Conservation (phyloP, 2,888 invertebrate species). For the Synergus umbraculus region DNA sequence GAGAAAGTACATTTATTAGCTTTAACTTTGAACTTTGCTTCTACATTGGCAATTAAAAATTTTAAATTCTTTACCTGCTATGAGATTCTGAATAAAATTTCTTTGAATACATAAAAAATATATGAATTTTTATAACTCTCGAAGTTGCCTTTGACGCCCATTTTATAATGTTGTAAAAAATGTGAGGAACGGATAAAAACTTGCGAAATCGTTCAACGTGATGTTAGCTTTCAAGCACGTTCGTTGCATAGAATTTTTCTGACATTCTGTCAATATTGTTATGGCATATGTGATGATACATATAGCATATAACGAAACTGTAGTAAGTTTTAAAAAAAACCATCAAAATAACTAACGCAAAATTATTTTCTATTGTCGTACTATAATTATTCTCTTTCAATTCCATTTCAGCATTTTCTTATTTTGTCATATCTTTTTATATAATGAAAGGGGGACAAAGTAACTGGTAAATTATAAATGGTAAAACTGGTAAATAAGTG, state of each 20-base stretch:
- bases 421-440: too few relatives aligned
- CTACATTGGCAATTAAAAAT: neutral
- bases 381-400: too few relatives aligned
- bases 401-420: too few relatives aligned
- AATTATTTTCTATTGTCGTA: too few relatives aligned
- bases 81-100: too few relatives aligned
- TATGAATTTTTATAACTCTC: slow-evolving; percentile 7
- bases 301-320: neutral
- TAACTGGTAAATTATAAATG: too few relatives aligned
- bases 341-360: neutral
- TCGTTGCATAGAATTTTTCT: neutral
- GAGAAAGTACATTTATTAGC: neutral
- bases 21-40: neutral
- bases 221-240: neutral
- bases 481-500: too few relatives aligned
- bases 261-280: neutral
- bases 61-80: neutral
- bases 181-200: neutral
- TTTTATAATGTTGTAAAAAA: slow-evolving; percentile 21
- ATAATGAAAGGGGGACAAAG: too few relatives aligned
- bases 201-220: neutral
- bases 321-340: neutral
- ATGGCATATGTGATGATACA: neutral
- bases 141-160: neutral
- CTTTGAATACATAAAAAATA: neutral